Percentiles rank a stretch among this genome's conserved stretches.
Conservation (phyloP, 2,888 invertebrate species). For the Cataglyphis cursor region DNA sequence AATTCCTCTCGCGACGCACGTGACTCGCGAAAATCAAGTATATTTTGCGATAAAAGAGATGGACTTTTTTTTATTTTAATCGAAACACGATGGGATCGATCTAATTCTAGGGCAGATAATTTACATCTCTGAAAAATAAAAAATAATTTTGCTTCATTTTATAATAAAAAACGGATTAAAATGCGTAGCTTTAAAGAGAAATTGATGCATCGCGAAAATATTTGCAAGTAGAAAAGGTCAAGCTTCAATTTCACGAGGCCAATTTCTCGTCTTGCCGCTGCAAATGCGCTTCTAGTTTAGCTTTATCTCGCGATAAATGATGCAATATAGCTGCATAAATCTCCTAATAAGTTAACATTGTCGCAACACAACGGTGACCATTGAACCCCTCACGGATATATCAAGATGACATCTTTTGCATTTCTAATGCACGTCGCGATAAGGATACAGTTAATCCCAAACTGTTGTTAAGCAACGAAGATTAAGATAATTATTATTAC, state of each 20-base stretch:
- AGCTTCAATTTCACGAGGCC: background rate
- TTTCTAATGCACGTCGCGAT: conserved; percentile 30
- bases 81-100: background rate
- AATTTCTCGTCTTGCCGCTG: background rate
- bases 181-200: background rate
- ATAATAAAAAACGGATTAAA: background rate
- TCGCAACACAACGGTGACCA: conserved; percentile 14
- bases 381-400: conserved; percentile 6
- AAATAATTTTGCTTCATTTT: background rate
- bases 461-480: background rate
- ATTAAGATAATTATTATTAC: background rate
- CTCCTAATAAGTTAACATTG: conserved; percentile 33
- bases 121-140: background rate
- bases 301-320: conserved; percentile 10
- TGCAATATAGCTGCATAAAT: background rate
- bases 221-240: background rate
- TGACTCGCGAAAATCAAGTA: conserved; percentile 16
- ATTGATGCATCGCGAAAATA: background rate
- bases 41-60: background rate
- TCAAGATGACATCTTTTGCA: conserved; percentile 26
- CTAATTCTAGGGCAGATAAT: background rate
- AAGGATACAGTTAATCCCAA: conserved; percentile 42
- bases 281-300: background rate
- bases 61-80: background rate
- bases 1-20: conserved; percentile 29